Percentiles rank a stretch among this genome's conserved stretches.
These are phyloP conservation scores for Gopherus evgoodei DNA, from an alignment of 2,113 vertebrate genomes.

Conservation along the genomic window DNA sequence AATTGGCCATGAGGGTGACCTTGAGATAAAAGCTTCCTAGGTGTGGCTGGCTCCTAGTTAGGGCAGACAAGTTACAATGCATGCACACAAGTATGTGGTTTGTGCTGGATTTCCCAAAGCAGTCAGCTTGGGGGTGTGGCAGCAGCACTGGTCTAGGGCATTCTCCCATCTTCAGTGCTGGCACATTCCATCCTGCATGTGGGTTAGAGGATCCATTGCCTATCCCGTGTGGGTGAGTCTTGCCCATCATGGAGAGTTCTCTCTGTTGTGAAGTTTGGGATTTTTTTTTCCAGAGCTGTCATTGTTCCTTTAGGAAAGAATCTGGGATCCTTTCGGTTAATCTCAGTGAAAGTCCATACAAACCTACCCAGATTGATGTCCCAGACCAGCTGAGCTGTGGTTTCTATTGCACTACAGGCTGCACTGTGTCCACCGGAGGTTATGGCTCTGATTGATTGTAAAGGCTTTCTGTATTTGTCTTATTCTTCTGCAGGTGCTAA, in stretches of 20 bases:
- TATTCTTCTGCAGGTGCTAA: not conserved
- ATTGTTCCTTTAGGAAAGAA: not conserved
- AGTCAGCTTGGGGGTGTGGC: not conserved
- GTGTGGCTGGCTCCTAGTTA: not conserved
- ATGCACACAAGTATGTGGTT: accelerated
- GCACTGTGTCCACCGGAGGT: not conserved
- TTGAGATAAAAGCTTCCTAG: not conserved
- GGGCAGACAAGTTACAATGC: not conserved
- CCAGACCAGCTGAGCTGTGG: not conserved
- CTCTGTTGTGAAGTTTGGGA: not conserved
- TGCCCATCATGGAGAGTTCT: not conserved
- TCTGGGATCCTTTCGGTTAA: not conserved
- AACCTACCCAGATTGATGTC: not conserved
- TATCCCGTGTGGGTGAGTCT: not conserved
- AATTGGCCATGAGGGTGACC: slow-evolving; percentile 40
- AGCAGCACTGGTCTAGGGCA: not conserved
- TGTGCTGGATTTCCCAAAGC: not conserved
- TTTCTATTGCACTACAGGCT: not conserved
- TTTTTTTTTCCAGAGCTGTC: not conserved
- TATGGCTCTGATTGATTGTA: not conserved
- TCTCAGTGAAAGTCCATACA: not conserved
- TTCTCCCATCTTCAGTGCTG: not conserved
- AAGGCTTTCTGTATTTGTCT: not conserved
- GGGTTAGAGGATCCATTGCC: not conserved
- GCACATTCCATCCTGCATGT: not conserved